phyloP scores from a whole-genome alignment of 2,113 vertebrate genomes.

The Tinamus guttatus region DNA sequence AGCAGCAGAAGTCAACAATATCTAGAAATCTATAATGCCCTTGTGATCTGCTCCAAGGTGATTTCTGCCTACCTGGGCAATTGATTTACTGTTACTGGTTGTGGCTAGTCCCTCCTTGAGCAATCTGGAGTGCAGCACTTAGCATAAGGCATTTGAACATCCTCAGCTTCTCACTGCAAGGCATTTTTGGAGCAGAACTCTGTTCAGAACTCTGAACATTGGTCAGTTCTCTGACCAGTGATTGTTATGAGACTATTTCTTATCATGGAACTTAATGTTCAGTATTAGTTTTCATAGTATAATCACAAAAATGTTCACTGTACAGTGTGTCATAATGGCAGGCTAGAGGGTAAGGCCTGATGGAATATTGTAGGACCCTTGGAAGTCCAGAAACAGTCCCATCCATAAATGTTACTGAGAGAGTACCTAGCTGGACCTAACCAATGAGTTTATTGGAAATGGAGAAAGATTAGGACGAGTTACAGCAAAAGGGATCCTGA shows the following conservation, averaged over 20 bases:
- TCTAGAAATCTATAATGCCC: not conserved
- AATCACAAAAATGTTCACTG: too few species aligned
- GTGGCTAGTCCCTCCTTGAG: not conserved
- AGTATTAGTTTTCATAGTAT: not conserved
- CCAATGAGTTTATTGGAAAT: not conserved
- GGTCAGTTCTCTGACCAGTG: not conserved
- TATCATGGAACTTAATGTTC: not conserved
- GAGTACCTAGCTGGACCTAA: not conserved
- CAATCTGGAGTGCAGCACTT: not conserved
- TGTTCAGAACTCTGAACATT: too few species aligned
- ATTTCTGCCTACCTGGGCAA: not conserved
- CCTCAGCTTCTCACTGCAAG: not conserved
- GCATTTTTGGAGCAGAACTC: too few species aligned
- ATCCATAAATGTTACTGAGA: not conserved
- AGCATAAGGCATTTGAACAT: not conserved
- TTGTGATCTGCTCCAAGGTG: not conserved
- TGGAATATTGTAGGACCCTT: not conserved
- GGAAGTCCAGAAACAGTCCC: not conserved
- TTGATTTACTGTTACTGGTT: not conserved
- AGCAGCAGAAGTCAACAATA: accelerated
- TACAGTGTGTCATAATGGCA: too few species aligned
- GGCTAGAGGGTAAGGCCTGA: not conserved
- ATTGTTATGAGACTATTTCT: not conserved
- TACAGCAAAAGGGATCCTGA: not conserved
- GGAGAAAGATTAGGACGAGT: not conserved